Percentiles rank a stretch among this genome's conserved stretches.
Evolutionary conservation across 2,888 invertebrate species (phyloP).

Genomic region (Parnassius mnemosyne): DNA sequence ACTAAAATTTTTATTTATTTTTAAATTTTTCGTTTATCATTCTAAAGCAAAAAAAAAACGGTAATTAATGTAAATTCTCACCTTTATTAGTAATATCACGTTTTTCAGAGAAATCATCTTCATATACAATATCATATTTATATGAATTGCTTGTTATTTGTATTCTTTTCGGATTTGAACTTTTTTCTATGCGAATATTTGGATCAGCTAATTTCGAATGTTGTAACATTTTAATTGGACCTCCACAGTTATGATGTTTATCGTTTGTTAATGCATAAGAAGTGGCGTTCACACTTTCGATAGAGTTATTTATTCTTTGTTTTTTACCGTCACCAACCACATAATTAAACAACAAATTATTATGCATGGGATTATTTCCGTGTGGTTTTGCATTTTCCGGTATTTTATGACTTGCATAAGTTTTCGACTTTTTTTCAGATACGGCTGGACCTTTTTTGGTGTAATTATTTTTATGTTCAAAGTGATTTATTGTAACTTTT

Average conservation of each 20-base stretch:
- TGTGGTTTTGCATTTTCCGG: conserved; percentile 4
- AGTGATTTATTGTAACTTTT: conserved; percentile 2
- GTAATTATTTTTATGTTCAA: conserved; percentile 10
- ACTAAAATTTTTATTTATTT: no score
- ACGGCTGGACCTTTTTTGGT: not conserved
- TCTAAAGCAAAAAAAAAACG: no score
- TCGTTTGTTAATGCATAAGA: not conserved
- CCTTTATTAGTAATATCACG: conserved; percentile 2
- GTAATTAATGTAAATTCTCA: not conserved
- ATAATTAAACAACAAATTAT: conserved; percentile 21
- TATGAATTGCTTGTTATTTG: conserved; percentile 32
- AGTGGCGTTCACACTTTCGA: not conserved
- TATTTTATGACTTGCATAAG: conserved; percentile 2
- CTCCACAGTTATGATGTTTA: not conserved
- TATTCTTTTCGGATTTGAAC: conserved; percentile 27
- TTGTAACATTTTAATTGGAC: not conserved
- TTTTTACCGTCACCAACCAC: conserved; percentile 4
- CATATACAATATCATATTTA: conserved; percentile 34
- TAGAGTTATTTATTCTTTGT: conserved; percentile 4
- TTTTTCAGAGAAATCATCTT: conserved; percentile 9
- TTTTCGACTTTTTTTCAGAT: not conserved
- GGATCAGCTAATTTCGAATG: not conserved
- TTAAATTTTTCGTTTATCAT: no score
- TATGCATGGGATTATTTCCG: conserved; percentile 11
- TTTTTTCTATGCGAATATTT: not conserved